Conservation (phyloP, 2,113 vertebrate genomes). For the Dascyllus trimaculatus region DNA sequence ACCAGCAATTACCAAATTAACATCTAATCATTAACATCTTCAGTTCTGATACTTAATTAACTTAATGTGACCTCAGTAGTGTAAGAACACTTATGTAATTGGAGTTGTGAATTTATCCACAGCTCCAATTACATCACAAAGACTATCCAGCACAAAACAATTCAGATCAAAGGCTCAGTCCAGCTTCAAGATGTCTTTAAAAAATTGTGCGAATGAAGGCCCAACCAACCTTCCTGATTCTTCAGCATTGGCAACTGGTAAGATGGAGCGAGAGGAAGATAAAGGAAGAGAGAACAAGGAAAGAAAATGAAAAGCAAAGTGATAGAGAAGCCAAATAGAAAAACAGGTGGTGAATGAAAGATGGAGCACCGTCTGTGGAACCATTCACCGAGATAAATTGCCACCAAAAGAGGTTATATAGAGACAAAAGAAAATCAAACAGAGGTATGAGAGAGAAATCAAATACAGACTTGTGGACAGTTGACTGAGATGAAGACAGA, state of each 20-base stretch:
- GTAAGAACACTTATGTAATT: too few relatives aligned
- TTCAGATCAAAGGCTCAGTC: background rate
- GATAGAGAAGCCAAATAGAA: slow-evolving; percentile 58
- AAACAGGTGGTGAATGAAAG: slow-evolving; percentile 60
- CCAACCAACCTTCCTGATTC: slow-evolving; percentile 24
- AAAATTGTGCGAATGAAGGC: slow-evolving; percentile 12
- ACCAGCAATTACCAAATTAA: too few relatives aligned
- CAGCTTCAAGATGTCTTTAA: background rate
- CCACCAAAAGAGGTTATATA: slow-evolving; percentile 51
- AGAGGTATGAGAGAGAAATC: slow-evolving; percentile 45
- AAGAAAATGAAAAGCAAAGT: slow-evolving; percentile 64
- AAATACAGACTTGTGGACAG: slow-evolving; percentile 29
- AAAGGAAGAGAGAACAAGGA: slow-evolving; percentile 8
- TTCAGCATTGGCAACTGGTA: slow-evolving; percentile 10
- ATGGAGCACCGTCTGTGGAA: slow-evolving; percentile 43
- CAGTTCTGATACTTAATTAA: too few relatives aligned
- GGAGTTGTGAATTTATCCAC: background rate
- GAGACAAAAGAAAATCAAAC: slow-evolving; percentile 53
- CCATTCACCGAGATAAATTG: slow-evolving; percentile 55
- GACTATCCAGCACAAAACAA: background rate
- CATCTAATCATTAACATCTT: too few relatives aligned
- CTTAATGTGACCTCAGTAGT: too few relatives aligned
- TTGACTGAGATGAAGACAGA: slow-evolving; percentile 11
- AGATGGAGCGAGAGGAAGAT: slow-evolving; percentile 30
- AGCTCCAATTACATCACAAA: background rate